These are phyloP conservation scores for Trialeurodes vaporariorum DNA, from an alignment of 1,140 invertebrate species.

Conservation along the genomic window DNA sequence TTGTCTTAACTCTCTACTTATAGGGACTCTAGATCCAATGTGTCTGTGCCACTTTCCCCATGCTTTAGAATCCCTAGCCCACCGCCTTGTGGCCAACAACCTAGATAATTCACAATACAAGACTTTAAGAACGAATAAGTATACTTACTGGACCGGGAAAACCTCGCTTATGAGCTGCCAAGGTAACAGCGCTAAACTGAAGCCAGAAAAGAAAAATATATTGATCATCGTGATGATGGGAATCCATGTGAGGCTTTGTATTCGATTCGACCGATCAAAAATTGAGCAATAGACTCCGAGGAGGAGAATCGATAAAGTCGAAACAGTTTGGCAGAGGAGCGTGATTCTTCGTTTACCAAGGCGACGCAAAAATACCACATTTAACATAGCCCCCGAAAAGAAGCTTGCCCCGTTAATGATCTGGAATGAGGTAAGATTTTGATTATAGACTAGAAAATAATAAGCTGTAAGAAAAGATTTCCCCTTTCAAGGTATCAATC, in stretches of 20 bases:
- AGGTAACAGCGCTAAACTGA: constrained; percentile 20
- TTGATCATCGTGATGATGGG: constrained; percentile 15
- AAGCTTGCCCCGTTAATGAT: background rate
- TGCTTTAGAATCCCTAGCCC: too few species aligned
- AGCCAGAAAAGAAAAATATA: constrained; percentile 17
- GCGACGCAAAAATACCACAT: constrained; percentile 12
- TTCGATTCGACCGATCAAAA: background rate
- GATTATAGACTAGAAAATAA: too few species aligned
- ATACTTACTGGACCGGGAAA: constrained; percentile 21
- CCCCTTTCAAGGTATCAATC: too few species aligned
- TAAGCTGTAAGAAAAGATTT: too few species aligned
- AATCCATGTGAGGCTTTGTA: constrained; percentile 13
- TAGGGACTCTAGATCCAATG: too few species aligned
- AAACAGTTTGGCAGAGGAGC: constrained; percentile 26
- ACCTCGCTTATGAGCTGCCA: constrained; percentile 24
- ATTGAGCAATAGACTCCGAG: constrained; percentile 17
- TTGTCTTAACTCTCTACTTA: too few species aligned
- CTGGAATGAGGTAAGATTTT: too few species aligned
- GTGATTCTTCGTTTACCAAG: constrained; percentile 32
- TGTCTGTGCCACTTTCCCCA: too few species aligned
- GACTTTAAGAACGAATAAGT: too few species aligned
- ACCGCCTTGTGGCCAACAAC: too few species aligned
- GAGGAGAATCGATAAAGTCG: constrained; percentile 13
- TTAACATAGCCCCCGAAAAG: background rate
- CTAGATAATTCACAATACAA: too few species aligned